Percentiles rank a stretch among this genome's conserved stretches.
phyloP scores from a whole-genome alignment of 1,140 invertebrate species.

The Caenorhabditis elegans region WBcel235 BX284602.5:5107501-5108000 shows the following conservation, averaged over 20 bases:
- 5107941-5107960: background rate
- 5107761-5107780: background rate
- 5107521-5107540: too few relatives aligned
- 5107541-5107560: too few relatives aligned
- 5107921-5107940: conserved; percentile 4
- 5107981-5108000: background rate
- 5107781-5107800: background rate
- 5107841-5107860: background rate
- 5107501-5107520: too few relatives aligned
- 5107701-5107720: conserved; percentile 21
- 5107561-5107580: too few relatives aligned
- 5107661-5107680: conserved; percentile 21
- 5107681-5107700: conserved; percentile 4
- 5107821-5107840: conserved; percentile 1
- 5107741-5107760: background rate
- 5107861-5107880: conserved; percentile 1
- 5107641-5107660: background rate
- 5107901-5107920: background rate
- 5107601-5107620: background rate
- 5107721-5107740: background rate
- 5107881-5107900: background rate
- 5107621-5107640: background rate
- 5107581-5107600: too few relatives aligned
- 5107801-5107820: background rate
- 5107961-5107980: background rate